Evolutionary conservation across 2,888 invertebrate species (phyloP), one percentile per base, ranked within the genome.

Genomic region (Calameuta pallipes): DNA sequence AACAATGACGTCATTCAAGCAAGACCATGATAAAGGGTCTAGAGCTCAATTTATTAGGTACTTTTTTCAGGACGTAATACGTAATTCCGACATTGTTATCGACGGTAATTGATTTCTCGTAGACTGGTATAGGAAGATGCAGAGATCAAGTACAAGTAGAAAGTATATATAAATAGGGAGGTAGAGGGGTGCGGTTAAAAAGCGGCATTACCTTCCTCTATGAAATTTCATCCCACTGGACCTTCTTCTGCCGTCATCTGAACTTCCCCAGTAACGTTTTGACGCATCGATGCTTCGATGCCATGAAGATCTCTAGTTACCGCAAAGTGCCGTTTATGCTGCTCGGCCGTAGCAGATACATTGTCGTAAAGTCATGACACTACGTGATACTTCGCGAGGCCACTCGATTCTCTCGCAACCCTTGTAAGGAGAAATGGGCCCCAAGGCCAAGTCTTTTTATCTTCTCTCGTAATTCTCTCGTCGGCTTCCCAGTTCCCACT

Each of bases 381-480:
- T 56, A 56, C 56, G 56, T 56, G 56, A 56, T 56, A 56, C 56
- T 56, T 23, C 23, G 56, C 56, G 56, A 56, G 56, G 56, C 56
- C 56, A 56, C 23, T 56, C 23, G 56, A 23, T 23, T 56, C 56
- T 56, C 56, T 56, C 23, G 23, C 84, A 82, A 79, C 83, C 85
- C 85, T 85, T 86, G 85, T 85, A 84, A 84, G 83, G 84, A 83
- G 83, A 85, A 81, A 82, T 83, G 78, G 81, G 78, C 84, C 83
- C 80, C 84, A 86, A 86, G 86, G 85, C 83, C 83, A 76, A 78
- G 73, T 71, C 68, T 78, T 78, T 76, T 71, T 71, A 73, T 75
- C 34, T 15, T 78, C 74, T 75, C 71, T 75, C 30, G 70, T 75
- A 33, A 74, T 31, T 71, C 76, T 35, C 69, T 69, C 12, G n/a